Conservation (phyloP, 2,888 invertebrate species). For the Cinara cedri region DNA sequence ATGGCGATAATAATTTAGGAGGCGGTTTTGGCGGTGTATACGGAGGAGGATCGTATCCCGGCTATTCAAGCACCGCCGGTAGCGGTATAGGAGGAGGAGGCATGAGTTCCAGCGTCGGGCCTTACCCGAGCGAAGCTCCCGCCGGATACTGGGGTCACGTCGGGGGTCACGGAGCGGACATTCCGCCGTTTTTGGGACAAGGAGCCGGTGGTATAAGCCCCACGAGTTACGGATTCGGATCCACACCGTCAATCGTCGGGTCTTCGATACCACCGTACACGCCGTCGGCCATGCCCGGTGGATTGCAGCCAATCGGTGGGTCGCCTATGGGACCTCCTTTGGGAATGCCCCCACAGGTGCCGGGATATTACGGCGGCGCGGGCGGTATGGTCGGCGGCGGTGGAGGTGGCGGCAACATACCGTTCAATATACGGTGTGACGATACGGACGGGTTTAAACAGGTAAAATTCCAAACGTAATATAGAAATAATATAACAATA, state of each 20-base stretch:
- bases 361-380: conserved; percentile 58
- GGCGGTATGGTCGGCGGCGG: conserved; percentile 58
- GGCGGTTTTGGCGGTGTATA: conserved; percentile 61
- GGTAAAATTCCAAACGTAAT: conserved; percentile 57
- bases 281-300: conserved; percentile 45
- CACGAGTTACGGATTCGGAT: conserved; percentile 40
- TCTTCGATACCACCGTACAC: conserved; percentile 58
- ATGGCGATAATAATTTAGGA: conserved; percentile 45
- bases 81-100: conserved; percentile 7
- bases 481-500: too few species aligned
- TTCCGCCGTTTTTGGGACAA: conserved; percentile 57
- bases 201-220: conserved; percentile 6
- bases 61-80: conserved; percentile 57
- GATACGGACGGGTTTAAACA: conserved; percentile 83
- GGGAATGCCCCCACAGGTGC: conserved; percentile 57
- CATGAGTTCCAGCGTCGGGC: conserved; percentile 50
- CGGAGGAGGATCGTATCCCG: conserved; percentile 60
- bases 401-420: conserved; percentile 59
- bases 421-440: conserved; percentile 72
- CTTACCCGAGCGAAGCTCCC: conserved; percentile 30
- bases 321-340: conserved; percentile 41
- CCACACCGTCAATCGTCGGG: conserved; percentile 47
- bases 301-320: conserved; percentile 55
- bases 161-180: conserved; percentile 55
- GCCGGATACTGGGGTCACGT: conserved; percentile 54